Base-by-base conservation (phyloP, 2,113 vertebrate genomes). In the Rynchops niger region DNA sequence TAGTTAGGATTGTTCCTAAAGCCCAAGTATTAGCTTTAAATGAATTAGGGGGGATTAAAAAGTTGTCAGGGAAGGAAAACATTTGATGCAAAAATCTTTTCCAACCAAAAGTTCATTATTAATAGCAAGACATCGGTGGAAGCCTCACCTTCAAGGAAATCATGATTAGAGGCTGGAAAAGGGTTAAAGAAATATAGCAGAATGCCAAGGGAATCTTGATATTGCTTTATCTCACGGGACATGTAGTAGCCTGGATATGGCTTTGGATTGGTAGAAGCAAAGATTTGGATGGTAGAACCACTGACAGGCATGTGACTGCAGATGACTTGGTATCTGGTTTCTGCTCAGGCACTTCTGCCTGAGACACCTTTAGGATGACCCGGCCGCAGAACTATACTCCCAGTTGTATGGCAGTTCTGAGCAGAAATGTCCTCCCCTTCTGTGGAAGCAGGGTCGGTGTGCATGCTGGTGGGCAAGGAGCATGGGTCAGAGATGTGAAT, bases 371-470 rank as follows among this genome's bases (percentile, higher is more conserved):
- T 65, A 53, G 77, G 43, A 72, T 19, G n/a, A 21, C 45, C 26
- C 13, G 18, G 45, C 26, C 1, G 0, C 50, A 66, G 40, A 50
- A 38, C 45, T 49, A 6, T 49, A 13, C 21, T 15, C 5, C 1
- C 12, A 53, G 40, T 9, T 59, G 13, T 78, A 43, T 23, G 38
- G 17, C 26, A 82, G 32, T 72, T 90, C 71, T 82, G 52, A 77
- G 58, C 21, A 82, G 45, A 63, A 94, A 53, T 42, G 38, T 61
- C 59, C 21, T 73, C 17, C 50, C 50, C 4, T 38, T 70, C 38
- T 36, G 21, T 71, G 42, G 49, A 72, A 90, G 43, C 9, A 8
- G 29, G 42, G 22, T 47, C 30, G 58, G 19, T 15, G 38, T 2
- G 0, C 19, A 17, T 40, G 9, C 17, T 23, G 12, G 25, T 32